A percentile compares a stretch with the other conserved stretches of the same genome.
Conservation (phyloP, 2,888 invertebrate species). For the Galerucella calmariensis region DNA sequence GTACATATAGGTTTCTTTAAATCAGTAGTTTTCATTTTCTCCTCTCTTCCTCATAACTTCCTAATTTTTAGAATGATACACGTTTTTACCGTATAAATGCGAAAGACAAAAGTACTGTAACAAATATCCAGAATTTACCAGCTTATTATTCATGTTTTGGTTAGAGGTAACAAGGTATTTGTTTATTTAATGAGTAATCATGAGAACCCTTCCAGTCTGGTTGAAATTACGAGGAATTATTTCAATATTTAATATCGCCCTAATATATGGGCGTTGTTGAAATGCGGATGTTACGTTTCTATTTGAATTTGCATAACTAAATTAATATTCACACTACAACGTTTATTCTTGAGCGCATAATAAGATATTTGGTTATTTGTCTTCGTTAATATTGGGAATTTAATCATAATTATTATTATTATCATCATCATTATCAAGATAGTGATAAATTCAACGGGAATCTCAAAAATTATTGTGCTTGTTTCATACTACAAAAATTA, state of each 20-base stretch:
- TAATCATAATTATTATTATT: too few species aligned
- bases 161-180: slow-evolving; percentile 36
- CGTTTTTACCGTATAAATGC: neutral
- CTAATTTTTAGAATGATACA: too few species aligned
- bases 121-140: neutral
- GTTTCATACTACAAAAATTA: too few species aligned
- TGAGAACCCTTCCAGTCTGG: slow-evolving; percentile 33
- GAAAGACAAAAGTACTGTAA: neutral
- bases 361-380: too few species aligned
- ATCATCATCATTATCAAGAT: too few species aligned
- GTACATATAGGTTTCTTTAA: neutral
- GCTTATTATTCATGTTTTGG: slow-evolving; percentile 4
- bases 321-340: slow-evolving; percentile 2
- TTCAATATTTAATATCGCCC: slow-evolving; percentile 44
- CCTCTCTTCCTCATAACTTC: neutral
- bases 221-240: slow-evolving; percentile 27
- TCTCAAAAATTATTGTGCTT: too few species aligned
- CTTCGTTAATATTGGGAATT: too few species aligned
- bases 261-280: slow-evolving; percentile 29
- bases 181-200: slow-evolving; percentile 44
- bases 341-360: neutral
- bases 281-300: slow-evolving; percentile 12
- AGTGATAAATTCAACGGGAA: too few species aligned
- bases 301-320: slow-evolving; percentile 18
- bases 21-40: neutral